phyloP scores from a whole-genome alignment of 2,888 invertebrate genomes.

The Maniola hyperantus region DNA sequence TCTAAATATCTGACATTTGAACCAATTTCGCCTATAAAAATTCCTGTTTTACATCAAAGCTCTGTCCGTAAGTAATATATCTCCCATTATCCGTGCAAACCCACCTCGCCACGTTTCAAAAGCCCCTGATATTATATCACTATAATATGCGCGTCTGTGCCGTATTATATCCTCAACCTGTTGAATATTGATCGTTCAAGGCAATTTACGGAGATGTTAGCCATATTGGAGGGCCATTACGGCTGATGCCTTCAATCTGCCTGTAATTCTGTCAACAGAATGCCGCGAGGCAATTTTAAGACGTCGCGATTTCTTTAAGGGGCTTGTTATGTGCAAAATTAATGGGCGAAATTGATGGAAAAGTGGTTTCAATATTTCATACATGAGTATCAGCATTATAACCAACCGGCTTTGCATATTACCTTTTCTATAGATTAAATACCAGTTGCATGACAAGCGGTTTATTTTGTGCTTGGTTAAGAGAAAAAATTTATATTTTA shows the following conservation, averaged over 20 bases:
- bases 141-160: conserved; percentile 17
- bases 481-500: too few species aligned
- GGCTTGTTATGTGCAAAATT: conserved; percentile 6
- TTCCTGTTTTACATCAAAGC: neutral
- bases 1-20: too few species aligned
- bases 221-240: conserved; percentile 38
- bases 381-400: too few species aligned
- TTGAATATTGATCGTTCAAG: conserved; percentile 36
- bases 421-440: too few species aligned
- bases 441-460: too few species aligned
- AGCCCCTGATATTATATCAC: conserved; percentile 7
- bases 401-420: too few species aligned
- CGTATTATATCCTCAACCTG: conserved; percentile 28
- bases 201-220: conserved; percentile 39
- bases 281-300: conserved; percentile 18
- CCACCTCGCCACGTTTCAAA: neutral
- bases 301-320: neutral
- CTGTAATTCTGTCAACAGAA: conserved; percentile 29
- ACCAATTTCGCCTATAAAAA: neutral
- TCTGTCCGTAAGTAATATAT: neutral
- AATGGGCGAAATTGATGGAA: neutral
- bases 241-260: conserved; percentile 25
- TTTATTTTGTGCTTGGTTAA: too few species aligned
- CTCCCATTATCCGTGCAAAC: conserved; percentile 2
- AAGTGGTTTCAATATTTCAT: neutral